These are phyloP conservation scores for Tarsius wallacei DNA, from an alignment of 2,797 vertebrate species.

Conservation along the genomic window DNA sequence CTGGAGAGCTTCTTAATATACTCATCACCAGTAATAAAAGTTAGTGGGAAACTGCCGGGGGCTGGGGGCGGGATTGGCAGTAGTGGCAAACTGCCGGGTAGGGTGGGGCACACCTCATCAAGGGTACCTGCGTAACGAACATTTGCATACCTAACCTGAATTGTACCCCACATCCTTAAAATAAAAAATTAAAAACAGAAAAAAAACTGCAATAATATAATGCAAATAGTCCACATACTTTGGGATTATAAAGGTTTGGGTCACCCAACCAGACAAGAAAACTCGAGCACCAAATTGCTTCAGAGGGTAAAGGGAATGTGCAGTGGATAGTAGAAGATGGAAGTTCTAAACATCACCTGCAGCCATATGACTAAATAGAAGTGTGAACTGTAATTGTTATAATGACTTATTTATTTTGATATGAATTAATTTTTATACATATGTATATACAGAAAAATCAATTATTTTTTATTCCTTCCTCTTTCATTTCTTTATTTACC, in stretches of 20 bases:
- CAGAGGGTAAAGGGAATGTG: background rate
- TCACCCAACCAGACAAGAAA: background rate
- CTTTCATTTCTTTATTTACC: background rate
- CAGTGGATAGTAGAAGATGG: background rate
- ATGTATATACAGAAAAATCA: background rate
- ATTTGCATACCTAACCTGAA: no score
- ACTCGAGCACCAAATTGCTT: background rate
- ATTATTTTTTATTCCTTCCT: background rate
- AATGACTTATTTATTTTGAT: constrained; percentile 38
- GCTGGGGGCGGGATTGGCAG: background rate
- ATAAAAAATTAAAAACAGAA: no score
- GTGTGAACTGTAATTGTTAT: background rate
- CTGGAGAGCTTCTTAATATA: background rate
- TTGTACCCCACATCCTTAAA: no score
- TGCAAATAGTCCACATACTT: background rate
- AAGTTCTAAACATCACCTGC: background rate
- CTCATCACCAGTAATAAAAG: background rate
- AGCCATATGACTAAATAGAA: background rate
- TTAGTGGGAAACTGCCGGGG: background rate
- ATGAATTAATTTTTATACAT: background rate
- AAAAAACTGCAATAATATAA: background rate
- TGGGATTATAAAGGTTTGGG: background rate
- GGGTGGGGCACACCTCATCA: no score
- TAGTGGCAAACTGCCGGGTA: no score
- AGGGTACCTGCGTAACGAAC: no score